These are phyloP conservation scores for Petrocephalus sullivani DNA, from an alignment of 2,797 vertebrate species.

Conservation along the genomic window DNA sequence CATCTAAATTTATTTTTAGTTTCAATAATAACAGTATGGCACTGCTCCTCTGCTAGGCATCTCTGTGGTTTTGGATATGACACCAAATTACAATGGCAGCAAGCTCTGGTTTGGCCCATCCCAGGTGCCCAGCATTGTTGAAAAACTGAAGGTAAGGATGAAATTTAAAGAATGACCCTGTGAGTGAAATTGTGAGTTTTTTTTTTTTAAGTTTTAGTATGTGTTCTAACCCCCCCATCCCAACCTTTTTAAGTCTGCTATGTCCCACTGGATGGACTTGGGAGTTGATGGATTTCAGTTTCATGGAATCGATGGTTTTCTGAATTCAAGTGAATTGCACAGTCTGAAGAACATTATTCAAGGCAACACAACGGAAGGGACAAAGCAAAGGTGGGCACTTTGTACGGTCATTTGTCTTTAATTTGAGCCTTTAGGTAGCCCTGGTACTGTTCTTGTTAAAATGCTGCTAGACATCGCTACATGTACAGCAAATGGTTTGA, in stretches of 20 bases:
- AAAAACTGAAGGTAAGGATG: constrained; percentile 49
- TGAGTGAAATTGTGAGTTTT: background rate
- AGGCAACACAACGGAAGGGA: constrained; percentile 47
- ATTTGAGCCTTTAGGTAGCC: background rate
- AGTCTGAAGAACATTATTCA: constrained; percentile 38
- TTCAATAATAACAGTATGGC: background rate
- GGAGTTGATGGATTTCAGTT: constrained; percentile 74
- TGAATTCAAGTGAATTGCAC: constrained; percentile 27
- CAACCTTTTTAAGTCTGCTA: constrained; percentile 53
- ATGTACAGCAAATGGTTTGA: background rate
- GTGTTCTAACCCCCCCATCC: background rate
- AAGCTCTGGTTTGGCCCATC: constrained; percentile 53
- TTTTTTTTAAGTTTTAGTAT: background rate
- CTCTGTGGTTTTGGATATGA: constrained; percentile 75
- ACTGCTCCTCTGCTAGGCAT: constrained; percentile 55
- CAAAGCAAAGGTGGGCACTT: constrained; percentile 47
- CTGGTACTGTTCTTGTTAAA: background rate
- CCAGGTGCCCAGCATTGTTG: background rate
- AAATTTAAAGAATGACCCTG: background rate
- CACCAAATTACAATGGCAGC: constrained; percentile 64
- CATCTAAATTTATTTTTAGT: background rate
- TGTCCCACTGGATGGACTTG: constrained; percentile 61
- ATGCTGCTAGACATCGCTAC: background rate
- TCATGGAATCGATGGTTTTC: constrained; percentile 34
- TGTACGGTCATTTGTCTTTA: background rate